Conservation (phyloP, 2,797 vertebrate species). For the Arremon brunneinucha region DNA sequence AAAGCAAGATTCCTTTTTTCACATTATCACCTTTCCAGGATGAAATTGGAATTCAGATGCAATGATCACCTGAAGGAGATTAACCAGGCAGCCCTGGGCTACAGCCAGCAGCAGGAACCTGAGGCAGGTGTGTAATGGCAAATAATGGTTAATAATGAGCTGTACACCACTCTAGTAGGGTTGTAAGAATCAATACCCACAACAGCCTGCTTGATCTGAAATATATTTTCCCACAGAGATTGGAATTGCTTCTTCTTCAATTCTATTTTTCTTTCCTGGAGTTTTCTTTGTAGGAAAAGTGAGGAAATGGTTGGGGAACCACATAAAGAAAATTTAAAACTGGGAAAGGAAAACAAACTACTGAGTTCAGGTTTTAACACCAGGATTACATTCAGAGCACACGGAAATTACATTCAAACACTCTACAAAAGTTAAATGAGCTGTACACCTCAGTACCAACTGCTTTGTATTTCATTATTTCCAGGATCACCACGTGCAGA, state of each 20-base stretch:
- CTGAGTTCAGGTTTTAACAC: background rate
- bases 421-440: background rate
- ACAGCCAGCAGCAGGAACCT: background rate
- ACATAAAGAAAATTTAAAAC: background rate
- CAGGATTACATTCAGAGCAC: background rate
- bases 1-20: background rate
- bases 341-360: background rate
- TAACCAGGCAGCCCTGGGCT: background rate
- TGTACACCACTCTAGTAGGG: background rate
- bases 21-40: background rate
- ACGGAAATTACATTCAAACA: background rate
- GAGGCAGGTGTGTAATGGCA: background rate
- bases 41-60: background rate
- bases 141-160: background rate
- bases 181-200: background rate
- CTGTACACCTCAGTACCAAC: background rate
- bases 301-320: background rate
- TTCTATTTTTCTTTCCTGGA: background rate
- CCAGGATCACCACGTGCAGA: background rate
- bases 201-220: background rate
- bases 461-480: background rate
- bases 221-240: background rate
- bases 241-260: background rate
- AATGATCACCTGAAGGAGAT: background rate
- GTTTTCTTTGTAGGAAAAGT: background rate